These are phyloP conservation scores for Xestia xanthographa DNA, from an alignment of 2,888 invertebrate genomes.

Conservation along the genomic window DNA sequence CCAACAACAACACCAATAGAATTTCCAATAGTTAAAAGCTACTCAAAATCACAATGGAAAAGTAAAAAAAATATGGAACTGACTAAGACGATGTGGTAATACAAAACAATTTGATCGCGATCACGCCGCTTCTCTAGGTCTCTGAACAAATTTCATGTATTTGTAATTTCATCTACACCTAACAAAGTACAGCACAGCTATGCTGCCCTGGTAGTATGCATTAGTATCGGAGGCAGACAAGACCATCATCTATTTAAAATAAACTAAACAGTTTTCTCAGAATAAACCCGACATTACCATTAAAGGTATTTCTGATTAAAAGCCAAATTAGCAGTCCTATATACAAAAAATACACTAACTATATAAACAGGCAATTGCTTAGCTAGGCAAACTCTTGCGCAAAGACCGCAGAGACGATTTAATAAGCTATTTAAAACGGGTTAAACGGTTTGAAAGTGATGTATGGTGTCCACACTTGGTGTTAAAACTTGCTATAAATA, in stretches of 20 bases:
- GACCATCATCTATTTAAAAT: background rate
- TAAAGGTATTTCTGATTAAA: conserved; percentile 22
- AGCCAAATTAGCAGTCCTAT: conserved; percentile 28
- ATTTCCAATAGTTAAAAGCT: background rate
- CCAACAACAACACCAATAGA: background rate
- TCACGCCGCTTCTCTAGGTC: background rate
- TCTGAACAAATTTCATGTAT: no score
- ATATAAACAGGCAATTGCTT: conserved; percentile 29
- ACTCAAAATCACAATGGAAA: background rate
- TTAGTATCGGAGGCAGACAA: background rate
- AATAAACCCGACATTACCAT: background rate
- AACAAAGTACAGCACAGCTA: background rate
- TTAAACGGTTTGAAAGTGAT: conserved; percentile 71
- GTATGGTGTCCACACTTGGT: conserved; percentile 70
- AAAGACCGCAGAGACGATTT: conserved; percentile 53
- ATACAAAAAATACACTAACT: conserved; percentile 29
- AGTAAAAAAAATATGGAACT: no score
- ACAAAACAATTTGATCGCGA: background rate
- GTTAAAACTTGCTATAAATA: conserved; percentile 72
- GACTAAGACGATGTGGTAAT: no score
- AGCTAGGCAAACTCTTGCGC: conserved; percentile 34
- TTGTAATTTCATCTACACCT: background rate
- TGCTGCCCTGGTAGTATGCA: background rate
- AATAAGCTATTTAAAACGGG: conserved; percentile 69
- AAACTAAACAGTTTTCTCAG: background rate